Conservation (phyloP, 2,113 vertebrate species). For the Tetraodon nigroviridis region DNA sequence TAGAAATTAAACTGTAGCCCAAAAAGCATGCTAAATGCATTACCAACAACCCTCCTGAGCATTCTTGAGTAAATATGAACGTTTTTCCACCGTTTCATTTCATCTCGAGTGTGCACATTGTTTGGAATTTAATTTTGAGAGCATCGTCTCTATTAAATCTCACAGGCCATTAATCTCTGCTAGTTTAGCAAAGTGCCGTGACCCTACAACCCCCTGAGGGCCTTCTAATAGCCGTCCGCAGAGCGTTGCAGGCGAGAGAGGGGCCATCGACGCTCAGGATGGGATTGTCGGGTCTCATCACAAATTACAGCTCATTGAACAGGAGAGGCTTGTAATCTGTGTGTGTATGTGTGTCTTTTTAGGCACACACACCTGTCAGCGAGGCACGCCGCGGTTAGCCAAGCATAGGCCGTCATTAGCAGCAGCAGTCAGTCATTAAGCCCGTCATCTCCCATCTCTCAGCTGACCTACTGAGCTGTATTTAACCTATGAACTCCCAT, state of each 20-base stretch:
- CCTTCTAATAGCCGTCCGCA: conserved; percentile 69
- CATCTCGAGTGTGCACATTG: background rate
- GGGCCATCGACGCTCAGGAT: conserved; percentile 32
- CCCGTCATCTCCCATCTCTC: conserved; percentile 61
- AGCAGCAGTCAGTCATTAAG: conserved; percentile 64
- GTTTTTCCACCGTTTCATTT: conserved; percentile 5
- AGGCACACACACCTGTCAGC: conserved; percentile 34
- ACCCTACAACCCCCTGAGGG: conserved; percentile 56
- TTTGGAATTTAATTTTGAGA: conserved; percentile 9
- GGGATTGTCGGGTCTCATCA: conserved; percentile 55
- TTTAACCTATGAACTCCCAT: conserved; percentile 65
- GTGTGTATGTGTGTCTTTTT: conserved; percentile 13
- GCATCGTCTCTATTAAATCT: conserved; percentile 42
- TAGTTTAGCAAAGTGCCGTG: conserved; percentile 45
- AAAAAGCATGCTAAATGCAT: background rate
- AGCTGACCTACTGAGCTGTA: conserved; percentile 64
- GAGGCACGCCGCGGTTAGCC: conserved; percentile 49
- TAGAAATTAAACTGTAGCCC: too few species aligned
- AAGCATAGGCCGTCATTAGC: conserved; percentile 65
- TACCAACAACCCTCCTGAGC: background rate
- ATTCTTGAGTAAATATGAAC: too few species aligned
- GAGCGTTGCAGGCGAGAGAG: conserved; percentile 65
- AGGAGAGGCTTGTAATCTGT: conserved; percentile 33
- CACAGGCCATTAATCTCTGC: conserved; percentile 53
- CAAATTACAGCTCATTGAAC: conserved; percentile 77